Evolutionary conservation across 2,888 invertebrate species (phyloP).

Genomic region (Lasioglossum vierecki): DNA sequence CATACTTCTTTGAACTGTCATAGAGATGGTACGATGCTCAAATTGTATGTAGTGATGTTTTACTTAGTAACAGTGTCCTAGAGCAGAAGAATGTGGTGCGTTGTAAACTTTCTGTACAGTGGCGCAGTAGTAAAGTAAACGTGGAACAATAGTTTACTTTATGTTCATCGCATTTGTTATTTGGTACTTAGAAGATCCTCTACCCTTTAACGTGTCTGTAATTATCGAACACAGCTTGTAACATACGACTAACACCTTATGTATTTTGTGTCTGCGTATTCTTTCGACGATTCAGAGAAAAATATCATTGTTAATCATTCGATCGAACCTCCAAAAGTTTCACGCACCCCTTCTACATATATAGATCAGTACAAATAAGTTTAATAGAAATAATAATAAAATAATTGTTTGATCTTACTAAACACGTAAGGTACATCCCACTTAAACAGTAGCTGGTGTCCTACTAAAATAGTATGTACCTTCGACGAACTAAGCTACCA

Average conservation of each 20-base stretch:
- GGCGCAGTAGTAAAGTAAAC: slow-evolving; percentile 23
- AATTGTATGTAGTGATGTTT: slow-evolving; percentile 73
- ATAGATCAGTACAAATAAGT: slow-evolving; percentile 77
- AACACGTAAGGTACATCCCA: slow-evolving; percentile 60
- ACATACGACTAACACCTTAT: slow-evolving; percentile 32
- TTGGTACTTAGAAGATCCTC: slow-evolving; percentile 39
- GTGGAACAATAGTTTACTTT: slow-evolving; percentile 22
- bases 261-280: slow-evolving; percentile 6
- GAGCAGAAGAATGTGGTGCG: slow-evolving; percentile 65
- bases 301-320: background rate
- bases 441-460: slow-evolving; percentile 72
- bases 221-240: slow-evolving; percentile 4
- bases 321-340: slow-evolving; percentile 38
- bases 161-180: slow-evolving; percentile 34
- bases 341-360: slow-evolving; percentile 67
- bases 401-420: slow-evolving; percentile 62
- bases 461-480: slow-evolving; percentile 72
- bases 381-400: slow-evolving; percentile 68
- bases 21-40: slow-evolving; percentile 74
- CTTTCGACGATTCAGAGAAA: background rate
- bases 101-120: slow-evolving; percentile 60
- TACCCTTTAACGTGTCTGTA: slow-evolving; percentile 5
- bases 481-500: slow-evolving; percentile 65
- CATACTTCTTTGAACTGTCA: slow-evolving; percentile 70
- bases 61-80: slow-evolving; percentile 70